phyloP scores from a whole-genome alignment of 2,888 invertebrate genomes.

The Eupithecia centaureata region DNA sequence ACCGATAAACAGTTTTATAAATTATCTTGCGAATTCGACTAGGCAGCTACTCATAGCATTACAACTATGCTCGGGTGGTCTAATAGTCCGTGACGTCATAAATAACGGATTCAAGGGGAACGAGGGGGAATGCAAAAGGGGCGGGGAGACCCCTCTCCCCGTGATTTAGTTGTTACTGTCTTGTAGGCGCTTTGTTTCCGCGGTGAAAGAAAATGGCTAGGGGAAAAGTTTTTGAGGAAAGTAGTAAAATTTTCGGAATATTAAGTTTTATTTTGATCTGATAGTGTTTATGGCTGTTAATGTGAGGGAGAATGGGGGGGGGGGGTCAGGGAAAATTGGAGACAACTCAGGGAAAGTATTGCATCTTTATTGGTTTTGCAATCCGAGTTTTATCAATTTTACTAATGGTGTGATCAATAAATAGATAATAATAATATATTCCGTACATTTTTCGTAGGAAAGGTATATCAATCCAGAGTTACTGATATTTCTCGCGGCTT shows the following conservation, averaged over 20 bases:
- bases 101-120: conserved; percentile 33
- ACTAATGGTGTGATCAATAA: too few species aligned
- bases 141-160: background rate
- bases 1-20: conserved; percentile 1
- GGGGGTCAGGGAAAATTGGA: background rate
- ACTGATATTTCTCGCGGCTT: too few species aligned
- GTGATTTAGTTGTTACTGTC: conserved; percentile 39
- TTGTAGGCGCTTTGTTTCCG: conserved; percentile 29
- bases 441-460: too few species aligned
- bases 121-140: background rate
- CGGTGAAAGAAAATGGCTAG: conserved; percentile 17
- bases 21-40: background rate
- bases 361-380: background rate
- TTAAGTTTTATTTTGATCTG: conserved; percentile 9
- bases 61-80: conserved; percentile 39
- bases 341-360: background rate
- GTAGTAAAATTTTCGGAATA: background rate
- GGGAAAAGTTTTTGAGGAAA: conserved; percentile 11
- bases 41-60: conserved; percentile 25
- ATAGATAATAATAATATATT: too few species aligned
- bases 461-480: too few species aligned
- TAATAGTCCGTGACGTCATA: conserved; percentile 60
- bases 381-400: background rate
- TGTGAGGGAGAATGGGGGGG: background rate
- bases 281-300: background rate